A percentile compares a stretch with the other conserved stretches of the same genome.
Evolutionary conservation across 2,797 vertebrate species (phyloP).

Genomic region (Alcedo atthis): DNA sequence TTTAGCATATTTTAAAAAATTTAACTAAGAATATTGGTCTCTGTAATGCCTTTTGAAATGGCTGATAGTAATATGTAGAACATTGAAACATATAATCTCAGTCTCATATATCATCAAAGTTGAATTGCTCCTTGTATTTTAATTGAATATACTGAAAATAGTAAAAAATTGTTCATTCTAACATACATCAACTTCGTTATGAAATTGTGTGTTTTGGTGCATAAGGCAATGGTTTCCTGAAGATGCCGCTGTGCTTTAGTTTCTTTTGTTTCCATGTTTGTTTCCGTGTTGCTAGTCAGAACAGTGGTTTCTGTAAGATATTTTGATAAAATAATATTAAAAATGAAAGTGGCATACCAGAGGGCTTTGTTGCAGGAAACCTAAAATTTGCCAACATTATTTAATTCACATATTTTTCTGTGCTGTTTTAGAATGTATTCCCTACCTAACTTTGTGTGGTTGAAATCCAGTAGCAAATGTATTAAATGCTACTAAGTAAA

Average conservation of each 20-base stretch:
- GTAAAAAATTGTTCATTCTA: not conserved
- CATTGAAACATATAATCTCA: not conserved
- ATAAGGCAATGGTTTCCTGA: not conserved
- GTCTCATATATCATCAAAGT: not conserved
- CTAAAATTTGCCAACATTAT: not conserved
- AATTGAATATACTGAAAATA: not conserved
- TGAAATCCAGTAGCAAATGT: not conserved
- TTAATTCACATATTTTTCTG: not conserved
- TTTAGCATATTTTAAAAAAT: not conserved
- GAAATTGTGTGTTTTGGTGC: not conserved
- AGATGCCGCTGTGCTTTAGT: not conserved
- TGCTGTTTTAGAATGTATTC: not conserved
- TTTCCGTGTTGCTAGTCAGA: not conserved
- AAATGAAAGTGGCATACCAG: not conserved
- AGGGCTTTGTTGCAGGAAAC: not conserved
- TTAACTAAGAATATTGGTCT: not conserved
- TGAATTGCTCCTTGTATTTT: not conserved
- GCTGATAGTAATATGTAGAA: not conserved
- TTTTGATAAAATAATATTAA: not conserved
- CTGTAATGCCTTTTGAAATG: not conserved
- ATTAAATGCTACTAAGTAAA: not conserved
- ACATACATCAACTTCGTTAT: not conserved
- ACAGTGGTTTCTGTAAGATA: not conserved
- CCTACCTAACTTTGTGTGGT: not conserved
- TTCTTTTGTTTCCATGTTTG: not conserved